Conservation (phyloP, 2,113 vertebrate species). For the Cardinalis cardinalis region DNA sequence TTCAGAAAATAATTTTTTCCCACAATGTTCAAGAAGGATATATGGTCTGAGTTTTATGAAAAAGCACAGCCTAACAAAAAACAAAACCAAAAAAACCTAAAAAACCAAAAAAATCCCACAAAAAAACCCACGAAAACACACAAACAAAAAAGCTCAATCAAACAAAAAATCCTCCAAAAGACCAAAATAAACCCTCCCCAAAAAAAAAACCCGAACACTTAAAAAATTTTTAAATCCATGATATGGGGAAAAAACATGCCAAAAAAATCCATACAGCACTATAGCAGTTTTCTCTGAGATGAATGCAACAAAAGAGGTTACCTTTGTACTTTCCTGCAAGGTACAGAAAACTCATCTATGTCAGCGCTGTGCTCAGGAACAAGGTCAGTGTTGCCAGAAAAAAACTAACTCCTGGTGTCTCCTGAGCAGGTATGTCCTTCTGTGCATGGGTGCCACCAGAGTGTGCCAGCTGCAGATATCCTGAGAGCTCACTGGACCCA, state of each 20-base stretch:
- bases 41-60: neutral
- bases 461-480: neutral
- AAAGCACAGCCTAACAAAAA: neutral
- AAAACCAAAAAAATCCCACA: neutral
- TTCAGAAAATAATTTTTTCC: neutral
- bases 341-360: neutral
- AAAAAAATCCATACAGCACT: accelerated
- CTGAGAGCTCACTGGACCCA: neutral
- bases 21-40: neutral
- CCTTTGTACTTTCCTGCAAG: neutral
- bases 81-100: neutral
- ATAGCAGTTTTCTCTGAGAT: neutral
- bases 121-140: neutral
- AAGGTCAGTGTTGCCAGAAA: neutral
- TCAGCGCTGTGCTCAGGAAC: neutral
- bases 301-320: neutral
- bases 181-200: neutral
- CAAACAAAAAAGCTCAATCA: neutral
- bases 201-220: neutral
- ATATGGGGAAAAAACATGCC: accelerated
- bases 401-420: neutral
- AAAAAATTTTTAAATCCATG: neutral
- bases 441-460: accelerated
- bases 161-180: neutral
- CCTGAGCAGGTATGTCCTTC: neutral